phyloP scores from a whole-genome alignment of 1,140 invertebrate species.

The Nasonia longicornis region DNA sequence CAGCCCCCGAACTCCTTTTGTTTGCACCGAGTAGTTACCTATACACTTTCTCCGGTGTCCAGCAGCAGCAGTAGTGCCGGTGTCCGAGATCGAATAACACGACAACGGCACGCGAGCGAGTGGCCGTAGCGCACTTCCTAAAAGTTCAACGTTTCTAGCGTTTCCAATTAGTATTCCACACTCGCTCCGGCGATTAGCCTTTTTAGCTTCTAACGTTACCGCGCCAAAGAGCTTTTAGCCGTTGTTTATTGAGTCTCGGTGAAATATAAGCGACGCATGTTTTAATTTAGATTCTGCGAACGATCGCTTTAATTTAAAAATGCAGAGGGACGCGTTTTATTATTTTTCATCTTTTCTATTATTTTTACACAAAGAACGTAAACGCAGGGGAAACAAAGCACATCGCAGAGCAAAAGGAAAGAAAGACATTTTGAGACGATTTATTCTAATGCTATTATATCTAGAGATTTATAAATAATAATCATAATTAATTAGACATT shows the following conservation, averaged over 20 bases:
- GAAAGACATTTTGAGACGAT: too few relatives aligned
- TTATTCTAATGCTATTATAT: not conserved
- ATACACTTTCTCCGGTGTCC: constrained; percentile 7
- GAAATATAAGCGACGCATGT: not conserved
- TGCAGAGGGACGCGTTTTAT: not conserved
- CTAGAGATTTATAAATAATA: too few relatives aligned
- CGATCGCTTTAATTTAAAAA: not conserved
- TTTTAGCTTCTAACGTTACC: not conserved
- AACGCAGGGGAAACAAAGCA: too few relatives aligned
- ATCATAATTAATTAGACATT: not conserved
- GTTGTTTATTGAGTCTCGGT: not conserved
- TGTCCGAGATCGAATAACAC: constrained; percentile 4
- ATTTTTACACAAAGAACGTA: too few relatives aligned
- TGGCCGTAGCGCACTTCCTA: not conserved
- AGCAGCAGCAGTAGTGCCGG: not conserved
- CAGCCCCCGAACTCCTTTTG: not conserved
- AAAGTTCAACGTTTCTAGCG: constrained; percentile 3
- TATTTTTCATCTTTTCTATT: too few relatives aligned
- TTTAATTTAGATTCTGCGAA: not conserved
- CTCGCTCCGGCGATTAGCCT: not conserved
- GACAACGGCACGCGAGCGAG: constrained; percentile 3
- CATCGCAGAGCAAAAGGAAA: too few relatives aligned
- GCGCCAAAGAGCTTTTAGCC: not conserved
- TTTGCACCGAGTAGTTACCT: not conserved
- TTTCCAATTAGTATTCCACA: constrained; percentile 13